phyloP scores from a whole-genome alignment of 1,140 invertebrate species.

The Eumaeus atala region DNA sequence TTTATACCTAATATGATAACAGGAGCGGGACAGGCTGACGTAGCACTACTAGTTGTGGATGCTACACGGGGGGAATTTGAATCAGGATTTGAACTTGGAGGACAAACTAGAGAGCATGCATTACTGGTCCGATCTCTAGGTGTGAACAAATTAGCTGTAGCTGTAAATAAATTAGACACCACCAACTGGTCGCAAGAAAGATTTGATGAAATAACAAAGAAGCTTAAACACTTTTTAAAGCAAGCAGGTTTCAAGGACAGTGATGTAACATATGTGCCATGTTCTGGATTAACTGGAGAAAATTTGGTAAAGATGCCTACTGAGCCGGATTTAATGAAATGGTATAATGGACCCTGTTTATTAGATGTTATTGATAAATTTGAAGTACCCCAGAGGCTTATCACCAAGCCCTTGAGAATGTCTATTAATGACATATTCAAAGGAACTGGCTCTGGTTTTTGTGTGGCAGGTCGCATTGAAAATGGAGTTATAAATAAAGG shows the following conservation, averaged over 20 bases:
- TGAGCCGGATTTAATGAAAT: conserved; percentile 80
- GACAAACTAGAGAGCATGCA: conserved; percentile 98
- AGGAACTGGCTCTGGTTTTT: conserved; percentile 89
- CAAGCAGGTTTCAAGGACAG: conserved; percentile 95
- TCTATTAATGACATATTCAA: conserved; percentile 97
- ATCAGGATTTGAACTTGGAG: conserved; percentile 97
- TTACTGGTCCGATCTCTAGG: conserved; percentile 92
- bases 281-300: conserved; percentile 95
- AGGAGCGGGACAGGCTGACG: conserved; percentile 97
- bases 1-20: conserved; percentile 99
- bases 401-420: conserved; percentile 92
- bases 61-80: conserved; percentile 98
- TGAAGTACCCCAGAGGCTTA: conserved; percentile 86
- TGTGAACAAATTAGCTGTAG: conserved; percentile 89
- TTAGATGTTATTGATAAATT: conserved; percentile 91
- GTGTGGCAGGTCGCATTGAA: conserved; percentile 92
- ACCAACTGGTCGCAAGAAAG: conserved; percentile 86
- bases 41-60: conserved; percentile 96
- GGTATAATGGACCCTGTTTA: conserved; percentile 91
- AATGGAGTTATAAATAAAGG: conserved; percentile 89
- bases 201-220: conserved; percentile 90
- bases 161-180: conserved; percentile 91
- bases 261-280: conserved; percentile 94
- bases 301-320: conserved; percentile 86
- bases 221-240: conserved; percentile 91